A percentile compares a stretch with the other conserved stretches of the same genome.
Evolutionary conservation across 2,797 vertebrate genomes (phyloP).

Genomic region (Balearica regulorum): DNA sequence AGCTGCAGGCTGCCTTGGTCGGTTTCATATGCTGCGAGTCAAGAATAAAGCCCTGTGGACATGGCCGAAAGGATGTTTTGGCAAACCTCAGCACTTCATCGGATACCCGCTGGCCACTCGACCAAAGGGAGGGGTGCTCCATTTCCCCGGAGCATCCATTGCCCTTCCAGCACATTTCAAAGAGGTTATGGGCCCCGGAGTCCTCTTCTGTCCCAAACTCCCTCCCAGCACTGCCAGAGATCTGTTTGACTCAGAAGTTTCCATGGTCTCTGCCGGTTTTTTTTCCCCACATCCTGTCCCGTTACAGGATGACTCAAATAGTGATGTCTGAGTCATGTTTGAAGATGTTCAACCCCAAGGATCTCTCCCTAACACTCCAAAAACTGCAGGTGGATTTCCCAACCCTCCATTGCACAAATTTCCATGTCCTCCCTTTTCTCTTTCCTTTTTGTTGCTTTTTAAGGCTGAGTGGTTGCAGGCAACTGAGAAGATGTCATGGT

Average conservation of each 20-base stretch:
- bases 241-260: slow-evolving; percentile 7
- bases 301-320: not conserved
- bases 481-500: not conserved
- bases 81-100: not conserved
- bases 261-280: not conserved
- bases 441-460: not conserved
- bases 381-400: slow-evolving; percentile 26
- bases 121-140: not conserved
- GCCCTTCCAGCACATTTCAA: not conserved
- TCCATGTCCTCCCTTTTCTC: not conserved
- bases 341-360: not conserved
- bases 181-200: not conserved
- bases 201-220: not conserved
- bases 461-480: not conserved
- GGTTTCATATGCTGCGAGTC: rapidly evolving
- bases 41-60: not conserved
- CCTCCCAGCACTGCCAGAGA: not conserved
- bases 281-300: slow-evolving; percentile 34
- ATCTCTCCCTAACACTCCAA: not conserved
- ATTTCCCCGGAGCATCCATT: not conserved
- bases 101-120: not conserved
- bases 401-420: not conserved
- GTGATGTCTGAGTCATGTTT: not conserved
- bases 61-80: not conserved
- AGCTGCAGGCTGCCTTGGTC: not conserved